phyloP scores from a whole-genome alignment of 2,888 invertebrate genomes.

The Acanthacorydalis orientalis region DNA sequence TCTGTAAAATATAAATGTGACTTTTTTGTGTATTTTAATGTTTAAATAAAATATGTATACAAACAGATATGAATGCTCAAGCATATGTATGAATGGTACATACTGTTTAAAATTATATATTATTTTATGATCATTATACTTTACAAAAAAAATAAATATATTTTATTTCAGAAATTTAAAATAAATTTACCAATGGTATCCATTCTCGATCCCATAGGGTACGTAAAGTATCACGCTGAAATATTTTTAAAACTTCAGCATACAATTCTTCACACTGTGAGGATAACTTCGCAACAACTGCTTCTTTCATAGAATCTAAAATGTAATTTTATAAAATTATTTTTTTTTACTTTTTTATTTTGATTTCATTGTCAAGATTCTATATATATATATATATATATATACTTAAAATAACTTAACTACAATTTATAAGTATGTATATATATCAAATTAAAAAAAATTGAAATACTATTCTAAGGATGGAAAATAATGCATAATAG shows the following conservation, averaged over 20 bases:
- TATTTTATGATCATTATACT: neutral
- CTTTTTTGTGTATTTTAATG: neutral
- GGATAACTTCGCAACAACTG: conserved; percentile 79
- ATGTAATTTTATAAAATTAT: neutral
- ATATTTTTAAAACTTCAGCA: conserved; percentile 70
- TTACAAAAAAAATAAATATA: conserved; percentile 1
- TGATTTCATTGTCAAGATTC: too few relatives aligned
- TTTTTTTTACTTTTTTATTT: too few relatives aligned
- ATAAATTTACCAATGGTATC: conserved; percentile 45
- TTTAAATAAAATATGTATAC: neutral
- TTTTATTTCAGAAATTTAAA: conserved; percentile 1
- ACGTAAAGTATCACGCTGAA: conserved; percentile 70
- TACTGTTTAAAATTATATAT: neutral
- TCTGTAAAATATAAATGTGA: conserved; percentile 27
- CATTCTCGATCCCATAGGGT: conserved; percentile 84
- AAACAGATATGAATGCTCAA: neutral
- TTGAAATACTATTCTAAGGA: neutral
- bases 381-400: neutral
- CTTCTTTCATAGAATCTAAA: conserved; percentile 87
- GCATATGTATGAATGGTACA: neutral
- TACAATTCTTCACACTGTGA: conserved; percentile 89
- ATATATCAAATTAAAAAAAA: too few relatives aligned
- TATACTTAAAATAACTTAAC: neutral
- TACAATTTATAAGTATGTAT: too few relatives aligned
- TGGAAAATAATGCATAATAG: neutral